These are phyloP conservation scores for Chrosomus eos DNA, from an alignment of 2,797 vertebrate genomes.

Conservation along the genomic window DNA sequence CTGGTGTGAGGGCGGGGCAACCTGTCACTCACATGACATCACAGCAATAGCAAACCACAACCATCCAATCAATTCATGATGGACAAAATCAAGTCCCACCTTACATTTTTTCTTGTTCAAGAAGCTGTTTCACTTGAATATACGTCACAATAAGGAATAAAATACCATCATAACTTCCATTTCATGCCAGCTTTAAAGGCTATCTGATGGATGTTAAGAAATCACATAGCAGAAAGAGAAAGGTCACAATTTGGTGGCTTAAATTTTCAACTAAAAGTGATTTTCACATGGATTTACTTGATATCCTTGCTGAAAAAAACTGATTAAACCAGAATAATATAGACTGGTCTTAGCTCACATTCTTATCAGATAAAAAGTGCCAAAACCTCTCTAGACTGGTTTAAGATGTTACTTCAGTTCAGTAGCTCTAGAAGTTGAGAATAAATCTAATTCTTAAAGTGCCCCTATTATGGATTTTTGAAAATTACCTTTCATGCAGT, in stretches of 20 bases:
- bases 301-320: background rate
- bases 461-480: too few relatives aligned
- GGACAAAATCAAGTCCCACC: background rate
- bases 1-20: background rate
- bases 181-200: background rate
- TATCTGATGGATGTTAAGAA: constrained; percentile 8
- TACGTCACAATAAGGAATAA: background rate
- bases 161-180: background rate
- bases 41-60: background rate
- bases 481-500: too few relatives aligned
- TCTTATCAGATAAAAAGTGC: background rate
- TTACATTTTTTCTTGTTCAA: background rate
- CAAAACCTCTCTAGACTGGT: background rate
- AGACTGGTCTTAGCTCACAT: background rate
- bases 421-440: background rate
- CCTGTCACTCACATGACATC: background rate
- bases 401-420: background rate
- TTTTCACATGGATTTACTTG: background rate
- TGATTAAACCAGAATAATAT: background rate
- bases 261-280: background rate
- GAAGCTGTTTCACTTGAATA: background rate
- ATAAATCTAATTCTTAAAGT: background rate
- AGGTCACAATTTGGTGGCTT: background rate
- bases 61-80: background rate
- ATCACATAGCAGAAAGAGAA: constrained; percentile 7